A percentile compares a stretch with the other conserved stretches of the same genome.
phyloP scores from a whole-genome alignment of 37 sponge, comb jelly and placozoan species.

The Ianthella basta region DNA sequence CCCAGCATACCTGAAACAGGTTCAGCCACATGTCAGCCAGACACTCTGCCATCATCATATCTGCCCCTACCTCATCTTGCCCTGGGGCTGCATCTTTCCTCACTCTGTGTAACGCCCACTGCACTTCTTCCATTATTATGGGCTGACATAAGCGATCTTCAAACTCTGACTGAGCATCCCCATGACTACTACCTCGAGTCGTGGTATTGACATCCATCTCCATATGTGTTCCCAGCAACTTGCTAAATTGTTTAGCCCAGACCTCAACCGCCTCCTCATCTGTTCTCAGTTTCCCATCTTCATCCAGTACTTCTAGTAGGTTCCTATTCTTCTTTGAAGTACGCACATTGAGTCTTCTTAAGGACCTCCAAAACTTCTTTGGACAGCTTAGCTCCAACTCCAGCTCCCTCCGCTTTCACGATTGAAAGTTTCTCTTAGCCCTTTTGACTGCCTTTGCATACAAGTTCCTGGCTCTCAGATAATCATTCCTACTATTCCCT shows the following conservation, averaged over 20 bases:
- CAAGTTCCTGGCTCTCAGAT: constrained; percentile 16
- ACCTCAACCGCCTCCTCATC: constrained; percentile 21
- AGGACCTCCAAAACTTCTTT: constrained; percentile 30
- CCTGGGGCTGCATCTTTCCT: constrained; percentile 28
- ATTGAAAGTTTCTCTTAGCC: constrained; percentile 17
- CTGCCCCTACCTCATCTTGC: constrained; percentile 32
- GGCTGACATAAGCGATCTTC: constrained; percentile 27
- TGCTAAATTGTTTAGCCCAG: constrained; percentile 22
- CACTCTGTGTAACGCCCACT: constrained; percentile 30
- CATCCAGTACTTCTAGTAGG: constrained; percentile 24
- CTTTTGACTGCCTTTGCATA: constrained; percentile 21
- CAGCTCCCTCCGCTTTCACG: constrained; percentile 23
- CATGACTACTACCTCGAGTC: not conserved
- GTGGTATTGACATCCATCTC: constrained; percentile 25
- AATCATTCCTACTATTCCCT: constrained; percentile 23
- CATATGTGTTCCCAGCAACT: constrained; percentile 24
- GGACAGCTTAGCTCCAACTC: constrained; percentile 25
- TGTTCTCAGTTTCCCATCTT: constrained; percentile 24
- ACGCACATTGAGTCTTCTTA: constrained; percentile 21
- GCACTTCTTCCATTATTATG: constrained; percentile 24
- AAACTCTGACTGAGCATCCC: constrained; percentile 13
- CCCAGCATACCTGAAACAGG: constrained; percentile 28
- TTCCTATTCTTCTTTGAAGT: constrained; percentile 17
- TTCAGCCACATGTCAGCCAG: constrained; percentile 30
- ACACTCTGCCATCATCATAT: constrained; percentile 26